Evolutionary conservation across 2,888 invertebrate genomes (phyloP).

Genomic region (Alentia gelatinosa): DNA sequence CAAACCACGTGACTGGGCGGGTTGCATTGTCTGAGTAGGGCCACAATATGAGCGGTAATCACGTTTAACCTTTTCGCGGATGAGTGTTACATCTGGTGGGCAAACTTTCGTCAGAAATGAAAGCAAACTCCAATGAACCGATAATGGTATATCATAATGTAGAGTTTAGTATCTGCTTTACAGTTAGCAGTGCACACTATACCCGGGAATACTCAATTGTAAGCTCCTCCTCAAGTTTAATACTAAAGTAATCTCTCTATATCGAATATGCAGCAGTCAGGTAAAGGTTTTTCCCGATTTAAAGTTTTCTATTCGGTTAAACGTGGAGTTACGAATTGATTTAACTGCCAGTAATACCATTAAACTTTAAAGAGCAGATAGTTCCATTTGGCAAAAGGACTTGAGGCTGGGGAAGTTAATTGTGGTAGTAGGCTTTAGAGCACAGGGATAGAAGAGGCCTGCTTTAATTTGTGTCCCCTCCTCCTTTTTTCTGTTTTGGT

Average conservation of each 20-base stretch:
- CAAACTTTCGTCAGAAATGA: no score
- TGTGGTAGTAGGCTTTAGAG: neutral
- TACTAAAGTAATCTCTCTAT: no score
- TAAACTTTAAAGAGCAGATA: neutral
- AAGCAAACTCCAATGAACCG: no score
- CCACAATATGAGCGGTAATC: neutral
- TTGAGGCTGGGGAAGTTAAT: neutral
- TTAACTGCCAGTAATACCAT: conserved; percentile 1
- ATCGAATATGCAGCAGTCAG: neutral
- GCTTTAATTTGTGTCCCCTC: neutral
- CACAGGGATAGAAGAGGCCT: neutral
- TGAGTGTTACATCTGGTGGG: no score
- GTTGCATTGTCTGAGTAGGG: neutral
- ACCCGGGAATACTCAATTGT: no score
- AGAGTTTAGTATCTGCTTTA: no score
- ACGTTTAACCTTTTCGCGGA: no score
- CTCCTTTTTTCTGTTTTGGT: neutral
- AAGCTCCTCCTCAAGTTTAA: no score
- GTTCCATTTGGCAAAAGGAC: neutral
- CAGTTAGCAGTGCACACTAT: no score
- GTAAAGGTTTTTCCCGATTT: neutral
- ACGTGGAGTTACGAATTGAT: neutral
- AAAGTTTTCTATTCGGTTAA: neutral
- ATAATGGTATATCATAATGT: no score
- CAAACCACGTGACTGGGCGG: neutral